Percentiles rank a stretch among this genome's conserved stretches.
These are phyloP conservation scores for Cheilosia soror DNA, from an alignment of 2,888 invertebrate genomes.

Conservation along the genomic window DNA sequence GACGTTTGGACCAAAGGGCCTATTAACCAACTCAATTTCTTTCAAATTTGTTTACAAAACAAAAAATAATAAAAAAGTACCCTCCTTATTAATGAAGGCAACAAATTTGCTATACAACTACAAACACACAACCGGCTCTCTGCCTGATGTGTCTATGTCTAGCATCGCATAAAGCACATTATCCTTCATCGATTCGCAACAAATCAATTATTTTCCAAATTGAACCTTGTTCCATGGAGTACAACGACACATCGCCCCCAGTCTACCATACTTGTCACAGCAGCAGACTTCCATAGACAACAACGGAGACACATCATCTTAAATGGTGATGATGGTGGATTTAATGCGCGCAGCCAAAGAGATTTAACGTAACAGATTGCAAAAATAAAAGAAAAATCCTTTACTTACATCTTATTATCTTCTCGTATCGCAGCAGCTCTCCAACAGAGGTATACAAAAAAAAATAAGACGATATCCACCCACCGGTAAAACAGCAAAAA, in stretches of 20 bases:
- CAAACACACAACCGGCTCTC: constrained; percentile 24
- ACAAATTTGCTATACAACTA: background rate
- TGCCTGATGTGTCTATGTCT: constrained; percentile 56
- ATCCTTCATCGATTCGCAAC: constrained; percentile 72
- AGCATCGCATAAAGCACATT: constrained; percentile 61
- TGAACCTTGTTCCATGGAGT: constrained; percentile 63
- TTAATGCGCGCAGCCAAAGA: constrained; percentile 64
- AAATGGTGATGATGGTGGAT: constrained; percentile 71
- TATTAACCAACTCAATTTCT: too few species aligned
- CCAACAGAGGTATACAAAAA: constrained; percentile 13
- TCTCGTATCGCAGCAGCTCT: constrained; percentile 28
- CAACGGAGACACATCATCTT: constrained; percentile 53
- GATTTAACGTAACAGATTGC: constrained; percentile 75
- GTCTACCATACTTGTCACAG: constrained; percentile 42
- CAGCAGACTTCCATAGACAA: constrained; percentile 31
- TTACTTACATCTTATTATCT: constrained; percentile 73
- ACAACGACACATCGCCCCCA: constrained; percentile 19
- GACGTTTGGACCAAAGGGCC: too few species aligned
- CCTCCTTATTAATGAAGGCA: background rate
- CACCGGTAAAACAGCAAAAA: constrained; percentile 19
- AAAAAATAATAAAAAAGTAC: background rate
- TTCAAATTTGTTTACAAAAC: background rate
- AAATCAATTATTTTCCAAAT: constrained; percentile 74
- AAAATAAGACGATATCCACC: constrained; percentile 32
- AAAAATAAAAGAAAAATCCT: constrained; percentile 71